A percentile compares a stretch with the other conserved stretches of the same genome.
Evolutionary conservation across 1,140 invertebrate genomes (phyloP).

Genomic region (Paracyclopina nana): DNA sequence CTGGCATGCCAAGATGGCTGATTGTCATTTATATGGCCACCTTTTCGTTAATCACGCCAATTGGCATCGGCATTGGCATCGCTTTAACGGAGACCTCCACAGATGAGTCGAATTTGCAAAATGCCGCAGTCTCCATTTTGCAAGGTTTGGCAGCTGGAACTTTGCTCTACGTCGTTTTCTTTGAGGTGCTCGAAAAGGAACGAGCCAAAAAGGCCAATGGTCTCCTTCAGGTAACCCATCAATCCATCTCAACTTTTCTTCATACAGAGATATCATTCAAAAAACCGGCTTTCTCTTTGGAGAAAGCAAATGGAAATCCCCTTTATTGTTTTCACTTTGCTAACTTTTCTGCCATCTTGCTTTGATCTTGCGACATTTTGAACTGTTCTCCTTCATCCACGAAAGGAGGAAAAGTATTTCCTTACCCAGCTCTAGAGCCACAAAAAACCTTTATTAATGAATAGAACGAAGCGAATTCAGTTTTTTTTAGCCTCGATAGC

Average conservation of each 20-base stretch:
- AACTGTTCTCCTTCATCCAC: too few species aligned
- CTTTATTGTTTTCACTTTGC: too few species aligned
- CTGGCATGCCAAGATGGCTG: neutral
- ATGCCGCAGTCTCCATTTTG: conserved; percentile 37
- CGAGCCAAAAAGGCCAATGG: conserved; percentile 41
- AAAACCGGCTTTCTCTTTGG: too few species aligned
- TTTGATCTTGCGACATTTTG: too few species aligned
- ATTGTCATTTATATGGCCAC: conserved; percentile 8
- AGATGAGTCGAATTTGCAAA: conserved; percentile 26
- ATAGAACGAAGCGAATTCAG: too few species aligned
- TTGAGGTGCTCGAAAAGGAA: conserved; percentile 60
- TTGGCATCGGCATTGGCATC: conserved; percentile 16
- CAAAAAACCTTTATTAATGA: too few species aligned
- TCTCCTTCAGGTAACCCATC: conserved; percentile 33
- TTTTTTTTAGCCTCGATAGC: neutral
- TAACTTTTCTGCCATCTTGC: too few species aligned
- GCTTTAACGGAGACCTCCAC: conserved; percentile 1
- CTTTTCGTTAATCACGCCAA: conserved; percentile 19
- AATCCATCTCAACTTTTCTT: too few species aligned
- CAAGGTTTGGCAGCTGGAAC: conserved; percentile 70
- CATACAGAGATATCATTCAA: too few species aligned
- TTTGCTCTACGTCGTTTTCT: conserved; percentile 71
- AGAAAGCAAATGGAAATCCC: too few species aligned
- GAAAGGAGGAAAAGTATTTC: too few species aligned
- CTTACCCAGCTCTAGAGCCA: too few species aligned